A percentile compares a stretch with the other conserved stretches of the same genome.
These are phyloP conservation scores for Ovis aries DNA, from an alignment of 2,113 vertebrate species.

Conservation along the genomic window DNA sequence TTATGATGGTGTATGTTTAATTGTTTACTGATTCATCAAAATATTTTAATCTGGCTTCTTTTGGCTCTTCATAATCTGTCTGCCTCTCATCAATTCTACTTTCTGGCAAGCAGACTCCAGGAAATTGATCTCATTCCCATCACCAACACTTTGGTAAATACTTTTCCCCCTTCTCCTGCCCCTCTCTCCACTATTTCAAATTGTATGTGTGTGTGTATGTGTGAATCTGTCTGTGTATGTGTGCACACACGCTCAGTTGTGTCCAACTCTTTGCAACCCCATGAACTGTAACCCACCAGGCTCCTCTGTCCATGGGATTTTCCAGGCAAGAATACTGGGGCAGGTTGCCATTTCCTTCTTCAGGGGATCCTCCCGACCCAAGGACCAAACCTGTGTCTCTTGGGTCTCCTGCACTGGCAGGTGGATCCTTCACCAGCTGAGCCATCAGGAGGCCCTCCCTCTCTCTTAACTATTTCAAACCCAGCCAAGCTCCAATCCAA, in stretches of 20 bases:
- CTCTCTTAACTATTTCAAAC: not conserved
- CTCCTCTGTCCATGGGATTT: not conserved
- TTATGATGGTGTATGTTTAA: not conserved
- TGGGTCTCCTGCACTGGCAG: not conserved
- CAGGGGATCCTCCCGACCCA: not conserved
- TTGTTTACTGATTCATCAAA: not conserved
- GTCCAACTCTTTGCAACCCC: not conserved
- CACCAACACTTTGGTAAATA: not conserved
- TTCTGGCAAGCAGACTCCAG: not conserved
- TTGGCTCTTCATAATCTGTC: not conserved
- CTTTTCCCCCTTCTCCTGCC: accelerated
- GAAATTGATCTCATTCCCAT: not conserved
- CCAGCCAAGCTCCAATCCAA: not conserved
- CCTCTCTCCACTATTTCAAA: not conserved
- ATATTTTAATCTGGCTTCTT: not conserved
- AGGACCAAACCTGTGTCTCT: not conserved
- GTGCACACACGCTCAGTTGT: not conserved
- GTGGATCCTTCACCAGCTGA: not conserved
- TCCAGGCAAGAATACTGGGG: not conserved
- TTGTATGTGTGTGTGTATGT: not conserved
- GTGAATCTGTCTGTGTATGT: not conserved
- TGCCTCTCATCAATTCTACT: not conserved
- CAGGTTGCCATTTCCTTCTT: not conserved
- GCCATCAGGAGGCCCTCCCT: not conserved
- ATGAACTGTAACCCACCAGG: not conserved